Percentiles rank a stretch among this genome's conserved stretches.
phyloP scores from a whole-genome alignment of 2,113 vertebrate genomes.

The Eretmochelys imbricata region DNA sequence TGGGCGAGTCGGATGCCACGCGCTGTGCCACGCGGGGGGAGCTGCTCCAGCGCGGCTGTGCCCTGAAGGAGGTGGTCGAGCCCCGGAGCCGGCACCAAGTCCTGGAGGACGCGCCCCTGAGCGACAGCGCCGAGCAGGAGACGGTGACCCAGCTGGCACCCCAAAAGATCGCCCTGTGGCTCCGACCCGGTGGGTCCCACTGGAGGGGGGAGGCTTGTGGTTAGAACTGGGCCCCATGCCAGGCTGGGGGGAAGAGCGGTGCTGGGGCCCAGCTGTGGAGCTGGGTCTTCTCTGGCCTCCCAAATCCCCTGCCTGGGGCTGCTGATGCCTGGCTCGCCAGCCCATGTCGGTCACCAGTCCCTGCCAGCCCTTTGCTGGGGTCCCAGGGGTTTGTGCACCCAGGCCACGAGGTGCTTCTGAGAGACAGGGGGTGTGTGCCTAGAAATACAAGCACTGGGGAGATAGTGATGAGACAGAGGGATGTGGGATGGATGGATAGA shows the following conservation, averaged over 20 bases:
- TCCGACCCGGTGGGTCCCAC: conserved; percentile 75
- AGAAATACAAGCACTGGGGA: neutral
- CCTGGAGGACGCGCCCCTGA: conserved; percentile 66
- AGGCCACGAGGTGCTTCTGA: too few species aligned
- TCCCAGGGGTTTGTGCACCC: too few species aligned
- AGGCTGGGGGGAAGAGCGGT: neutral
- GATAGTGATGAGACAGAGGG: neutral
- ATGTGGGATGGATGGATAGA: too few species aligned
- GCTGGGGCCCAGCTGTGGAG: neutral
- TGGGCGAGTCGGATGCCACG: conserved; percentile 67
- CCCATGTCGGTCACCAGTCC: too few species aligned
- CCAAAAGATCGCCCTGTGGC: conserved; percentile 71
- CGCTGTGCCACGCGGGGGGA: conserved; percentile 75
- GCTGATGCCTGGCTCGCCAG: too few species aligned
- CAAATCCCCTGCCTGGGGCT: neutral
- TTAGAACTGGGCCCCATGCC: neutral
- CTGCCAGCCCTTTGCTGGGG: too few species aligned
- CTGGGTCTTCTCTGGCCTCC: neutral
- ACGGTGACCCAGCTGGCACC: conserved; percentile 79
- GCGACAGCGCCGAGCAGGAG: conserved; percentile 42
- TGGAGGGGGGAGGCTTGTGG: neutral
- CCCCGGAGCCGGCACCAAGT: conserved; percentile 37
- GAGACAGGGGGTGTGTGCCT: too few species aligned
- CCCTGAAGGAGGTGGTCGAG: conserved; percentile 50
- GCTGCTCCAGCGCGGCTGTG: conserved; percentile 74